Evolutionary conservation across 2,797 vertebrate species (phyloP).

Genomic region (Propithecus deckenii): DNA sequence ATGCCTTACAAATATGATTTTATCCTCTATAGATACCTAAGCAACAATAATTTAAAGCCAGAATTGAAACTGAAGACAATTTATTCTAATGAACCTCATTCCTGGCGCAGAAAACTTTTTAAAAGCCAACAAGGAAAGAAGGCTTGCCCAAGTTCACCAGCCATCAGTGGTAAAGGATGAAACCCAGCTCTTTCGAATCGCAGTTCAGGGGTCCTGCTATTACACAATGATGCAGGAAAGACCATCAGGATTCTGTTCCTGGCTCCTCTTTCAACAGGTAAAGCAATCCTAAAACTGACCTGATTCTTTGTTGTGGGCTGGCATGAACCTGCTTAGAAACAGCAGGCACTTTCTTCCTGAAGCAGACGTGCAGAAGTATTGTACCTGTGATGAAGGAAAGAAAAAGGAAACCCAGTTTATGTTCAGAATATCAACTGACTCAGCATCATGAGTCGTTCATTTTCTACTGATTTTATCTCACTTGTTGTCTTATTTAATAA

Average conservation of each 20-base stretch:
- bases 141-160: neutral
- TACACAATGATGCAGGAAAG: neutral
- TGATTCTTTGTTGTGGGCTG: conserved; percentile 56
- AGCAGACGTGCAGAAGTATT: conserved; percentile 36
- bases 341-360: conserved; percentile 68
- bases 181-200: neutral
- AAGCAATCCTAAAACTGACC: conserved; percentile 52
- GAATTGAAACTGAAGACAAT: neutral
- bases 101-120: neutral
- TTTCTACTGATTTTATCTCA: neutral
- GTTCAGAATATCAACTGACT: neutral
- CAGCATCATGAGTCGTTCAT: neutral
- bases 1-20: neutral
- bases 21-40: neutral
- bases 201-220: neutral
- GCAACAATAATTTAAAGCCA: neutral
- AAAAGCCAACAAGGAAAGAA: neutral
- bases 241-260: neutral
- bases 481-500: neutral
- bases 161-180: neutral
- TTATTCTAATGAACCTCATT: neutral
- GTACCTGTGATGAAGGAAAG: neutral
- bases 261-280: neutral
- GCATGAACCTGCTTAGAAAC: conserved; percentile 50
- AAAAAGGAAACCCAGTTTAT: neutral